Conservation (phyloP, 2,113 vertebrate species). For the Spermophilus dauricus region DNA sequence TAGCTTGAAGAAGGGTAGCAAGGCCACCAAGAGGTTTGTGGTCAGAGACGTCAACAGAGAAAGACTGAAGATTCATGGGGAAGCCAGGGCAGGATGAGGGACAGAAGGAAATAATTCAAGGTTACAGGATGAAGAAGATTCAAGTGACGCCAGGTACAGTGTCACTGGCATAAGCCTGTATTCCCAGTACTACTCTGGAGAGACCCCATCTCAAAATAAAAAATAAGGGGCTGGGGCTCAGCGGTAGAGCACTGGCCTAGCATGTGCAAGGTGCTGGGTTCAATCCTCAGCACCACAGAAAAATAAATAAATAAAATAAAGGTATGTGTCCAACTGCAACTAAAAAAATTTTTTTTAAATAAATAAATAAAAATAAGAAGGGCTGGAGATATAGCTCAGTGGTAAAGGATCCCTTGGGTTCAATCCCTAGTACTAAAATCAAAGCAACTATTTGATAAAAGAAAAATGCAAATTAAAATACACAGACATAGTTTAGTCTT, state of each 20-base stretch:
- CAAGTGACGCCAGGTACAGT: not conserved
- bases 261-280: not conserved
- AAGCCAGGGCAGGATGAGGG: not conserved
- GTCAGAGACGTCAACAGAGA: not conserved
- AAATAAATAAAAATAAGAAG: no score
- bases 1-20: not conserved
- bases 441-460: not conserved
- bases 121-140: not conserved
- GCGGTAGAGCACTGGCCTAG: no score
- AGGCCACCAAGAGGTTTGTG: not conserved
- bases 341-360: no score
- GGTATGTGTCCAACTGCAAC: no score
- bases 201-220: not conserved
- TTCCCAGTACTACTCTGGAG: not conserved
- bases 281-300: no score
- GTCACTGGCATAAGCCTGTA: not conserved
- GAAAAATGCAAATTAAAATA: slow-evolving; percentile 16
- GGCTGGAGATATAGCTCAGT: no score
- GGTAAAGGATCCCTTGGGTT: no score
- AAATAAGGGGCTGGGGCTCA: not conserved
- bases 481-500: not conserved
- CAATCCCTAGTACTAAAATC: no score
- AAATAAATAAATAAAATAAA: no score
- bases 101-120: not conserved
- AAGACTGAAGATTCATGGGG: not conserved